Evolutionary conservation across 2,888 invertebrate species (phyloP).

Genomic region (Agriopis marginaria): DNA sequence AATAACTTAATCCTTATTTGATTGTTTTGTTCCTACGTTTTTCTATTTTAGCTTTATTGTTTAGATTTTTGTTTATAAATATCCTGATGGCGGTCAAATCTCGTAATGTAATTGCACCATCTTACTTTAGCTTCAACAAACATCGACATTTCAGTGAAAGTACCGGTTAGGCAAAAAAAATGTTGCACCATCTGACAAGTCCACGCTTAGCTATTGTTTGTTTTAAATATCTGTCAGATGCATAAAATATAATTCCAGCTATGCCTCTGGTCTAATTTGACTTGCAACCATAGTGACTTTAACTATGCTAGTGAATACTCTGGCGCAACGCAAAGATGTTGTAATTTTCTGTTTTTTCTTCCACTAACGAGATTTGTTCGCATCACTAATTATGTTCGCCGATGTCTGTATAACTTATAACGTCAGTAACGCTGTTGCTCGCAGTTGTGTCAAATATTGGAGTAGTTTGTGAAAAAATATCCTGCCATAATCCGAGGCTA

Average conservation of each 20-base stretch:
- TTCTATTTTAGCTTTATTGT: slow-evolving; percentile 1
- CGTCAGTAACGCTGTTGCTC: slow-evolving; percentile 16
- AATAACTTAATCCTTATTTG: slow-evolving; percentile 13
- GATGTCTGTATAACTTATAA: not conserved
- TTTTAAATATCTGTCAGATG: too few relatives aligned
- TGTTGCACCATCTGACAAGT: too few relatives aligned
- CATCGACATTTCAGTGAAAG: too few relatives aligned
- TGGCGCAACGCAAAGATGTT: slow-evolving; percentile 4
- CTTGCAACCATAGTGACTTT: too few relatives aligned
- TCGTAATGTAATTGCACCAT: slow-evolving; percentile 21
- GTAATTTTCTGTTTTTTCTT: slow-evolving; percentile 39
- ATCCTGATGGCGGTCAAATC: slow-evolving; percentile 38
- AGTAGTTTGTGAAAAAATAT: not conserved
- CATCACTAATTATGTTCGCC: slow-evolving; percentile 37
- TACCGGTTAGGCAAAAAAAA: too few relatives aligned
- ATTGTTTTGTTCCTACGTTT: slow-evolving; percentile 14
- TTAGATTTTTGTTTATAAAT: slow-evolving; percentile 11
- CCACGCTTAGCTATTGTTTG: too few relatives aligned
- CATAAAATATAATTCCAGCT: too few relatives aligned
- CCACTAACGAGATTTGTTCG: slow-evolving; percentile 40
- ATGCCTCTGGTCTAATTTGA: too few relatives aligned
- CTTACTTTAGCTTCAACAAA: too few relatives aligned
- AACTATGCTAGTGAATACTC: too few relatives aligned
- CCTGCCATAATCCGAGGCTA: not conserved
- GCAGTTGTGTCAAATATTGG: slow-evolving; percentile 18